Conservation (phyloP, 2,888 invertebrate genomes). For the Arctia plantaginis region DNA sequence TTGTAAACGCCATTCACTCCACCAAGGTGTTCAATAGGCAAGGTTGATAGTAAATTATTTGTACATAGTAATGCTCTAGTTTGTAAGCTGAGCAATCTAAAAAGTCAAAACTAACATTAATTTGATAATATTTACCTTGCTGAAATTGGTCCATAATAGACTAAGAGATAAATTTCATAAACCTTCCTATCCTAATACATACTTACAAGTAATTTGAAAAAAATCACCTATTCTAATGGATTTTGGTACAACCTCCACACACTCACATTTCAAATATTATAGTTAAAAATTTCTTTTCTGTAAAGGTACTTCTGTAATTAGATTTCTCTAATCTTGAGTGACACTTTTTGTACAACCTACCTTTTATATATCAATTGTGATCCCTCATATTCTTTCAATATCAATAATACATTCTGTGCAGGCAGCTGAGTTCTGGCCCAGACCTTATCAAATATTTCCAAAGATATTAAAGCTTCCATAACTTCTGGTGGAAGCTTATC, state of each 20-base stretch:
- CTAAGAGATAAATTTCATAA: background rate
- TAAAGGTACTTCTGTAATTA: background rate
- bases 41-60: constrained; percentile 89
- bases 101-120: constrained; percentile 44
- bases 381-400: constrained; percentile 83
- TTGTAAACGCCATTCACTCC: constrained; percentile 87
- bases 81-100: constrained; percentile 85
- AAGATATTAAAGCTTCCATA: constrained; percentile 86
- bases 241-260: no score
- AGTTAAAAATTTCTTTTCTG: no score
- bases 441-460: constrained; percentile 87
- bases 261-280: no score
- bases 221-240: no score
- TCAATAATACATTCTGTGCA: constrained; percentile 84
- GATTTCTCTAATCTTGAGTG: background rate
- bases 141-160: background rate
- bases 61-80: constrained; percentile 89
- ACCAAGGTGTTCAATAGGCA: constrained; percentile 88
- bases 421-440: constrained; percentile 83
- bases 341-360: constrained; percentile 60
- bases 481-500: constrained; percentile 86
- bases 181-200: background rate
- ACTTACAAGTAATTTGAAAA: no score
- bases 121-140: background rate
- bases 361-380: constrained; percentile 81